A percentile compares a stretch with the other conserved stretches of the same genome.
phyloP scores from a whole-genome alignment of 2,888 invertebrate species.

The Asteroscopus sphinx region DNA sequence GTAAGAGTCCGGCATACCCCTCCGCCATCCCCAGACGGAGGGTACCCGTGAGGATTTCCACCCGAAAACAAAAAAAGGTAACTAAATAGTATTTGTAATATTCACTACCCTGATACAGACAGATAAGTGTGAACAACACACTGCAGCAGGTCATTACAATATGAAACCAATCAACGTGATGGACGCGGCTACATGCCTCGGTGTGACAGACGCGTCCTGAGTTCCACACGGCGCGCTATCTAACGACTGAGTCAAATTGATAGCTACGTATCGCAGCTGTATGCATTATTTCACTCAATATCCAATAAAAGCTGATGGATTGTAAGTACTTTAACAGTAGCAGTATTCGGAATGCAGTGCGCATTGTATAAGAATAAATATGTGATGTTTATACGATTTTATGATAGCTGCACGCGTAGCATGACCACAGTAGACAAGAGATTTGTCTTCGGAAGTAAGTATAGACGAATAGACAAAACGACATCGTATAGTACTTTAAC shows the following conservation, averaged over 20 bases:
- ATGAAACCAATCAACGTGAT: conserved; percentile 82
- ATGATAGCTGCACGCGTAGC: no score
- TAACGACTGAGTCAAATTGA: conserved; percentile 79
- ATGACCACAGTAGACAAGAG: no score
- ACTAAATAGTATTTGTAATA: neutral
- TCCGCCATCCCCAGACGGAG: no score
- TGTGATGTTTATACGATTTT: neutral
- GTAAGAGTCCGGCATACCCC: no score
- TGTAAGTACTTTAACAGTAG: conserved; percentile 21
- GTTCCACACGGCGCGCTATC: conserved; percentile 70
- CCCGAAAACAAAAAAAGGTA: no score
- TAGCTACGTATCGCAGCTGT: conserved; percentile 69
- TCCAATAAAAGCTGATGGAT: conserved; percentile 39
- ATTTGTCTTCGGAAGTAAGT: no score
- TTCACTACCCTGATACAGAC: conserved; percentile 35
- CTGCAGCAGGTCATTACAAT: conserved; percentile 76
- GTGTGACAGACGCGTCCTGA: conserved; percentile 66
- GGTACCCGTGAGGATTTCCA: no score
- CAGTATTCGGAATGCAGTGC: conserved; percentile 6
- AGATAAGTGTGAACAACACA: conserved; percentile 68
- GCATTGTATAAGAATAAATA: neutral
- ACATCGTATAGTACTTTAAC: no score
- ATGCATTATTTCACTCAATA: conserved; percentile 61
- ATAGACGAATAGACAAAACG: no score
- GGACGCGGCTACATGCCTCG: conserved; percentile 66